Conservation (phyloP, 2,888 invertebrate genomes). For the Coelopa pilipes region DNA sequence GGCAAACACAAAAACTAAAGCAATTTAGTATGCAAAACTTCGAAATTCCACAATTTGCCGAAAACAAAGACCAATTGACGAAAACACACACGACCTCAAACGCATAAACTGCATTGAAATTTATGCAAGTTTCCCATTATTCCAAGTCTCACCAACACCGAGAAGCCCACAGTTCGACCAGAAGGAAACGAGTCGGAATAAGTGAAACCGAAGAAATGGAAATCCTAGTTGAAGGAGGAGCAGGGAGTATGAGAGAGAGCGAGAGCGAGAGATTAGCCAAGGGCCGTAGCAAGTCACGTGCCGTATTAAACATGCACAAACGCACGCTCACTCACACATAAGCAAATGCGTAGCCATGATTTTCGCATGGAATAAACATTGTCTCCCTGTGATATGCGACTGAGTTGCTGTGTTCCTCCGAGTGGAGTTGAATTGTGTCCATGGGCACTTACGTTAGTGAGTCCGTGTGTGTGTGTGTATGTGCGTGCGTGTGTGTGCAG, state of each 20-base stretch:
- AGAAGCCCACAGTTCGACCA: not conserved
- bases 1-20: no score
- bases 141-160: slow-evolving; percentile 13
- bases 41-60: no score
- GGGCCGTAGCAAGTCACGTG: slow-evolving; percentile 14
- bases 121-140: slow-evolving; percentile 14
- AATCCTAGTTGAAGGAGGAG: not conserved
- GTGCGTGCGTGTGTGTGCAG: not conserved
- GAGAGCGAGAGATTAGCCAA: not conserved
- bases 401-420: not conserved
- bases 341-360: slow-evolving; percentile 15
- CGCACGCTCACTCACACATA: slow-evolving; percentile 7
- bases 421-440: not conserved
- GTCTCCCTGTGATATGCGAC: no score
- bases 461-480: not conserved
- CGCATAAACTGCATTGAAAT: not conserved
- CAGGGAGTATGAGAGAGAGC: not conserved
- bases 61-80: no score
- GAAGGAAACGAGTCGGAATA: no score
- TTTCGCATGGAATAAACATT: not conserved
- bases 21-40: no score
- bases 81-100: no score
- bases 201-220: no score
- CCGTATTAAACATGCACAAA: slow-evolving; percentile 17
- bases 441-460: not conserved